These are phyloP conservation scores for Drosophila parabipectinata DNA, from an alignment of 1,140 invertebrate genomes.

Conservation along the genomic window DNA sequence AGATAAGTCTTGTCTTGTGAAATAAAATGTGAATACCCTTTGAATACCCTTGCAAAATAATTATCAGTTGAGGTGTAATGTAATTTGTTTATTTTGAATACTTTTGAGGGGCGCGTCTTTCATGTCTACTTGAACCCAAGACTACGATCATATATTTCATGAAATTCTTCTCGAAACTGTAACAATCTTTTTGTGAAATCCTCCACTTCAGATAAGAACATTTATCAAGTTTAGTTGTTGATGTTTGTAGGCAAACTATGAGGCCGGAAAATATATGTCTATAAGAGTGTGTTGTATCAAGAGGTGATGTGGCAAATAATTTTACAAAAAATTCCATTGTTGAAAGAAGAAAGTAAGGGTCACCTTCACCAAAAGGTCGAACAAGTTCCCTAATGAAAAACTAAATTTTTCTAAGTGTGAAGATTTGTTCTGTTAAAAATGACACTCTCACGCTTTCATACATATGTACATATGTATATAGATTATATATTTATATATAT, in stretches of 20 bases:
- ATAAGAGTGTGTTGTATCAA: no score
- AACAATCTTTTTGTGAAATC: constrained; percentile 10
- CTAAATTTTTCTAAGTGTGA: background rate
- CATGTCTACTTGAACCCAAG: background rate
- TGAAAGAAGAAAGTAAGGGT: constrained; percentile 40
- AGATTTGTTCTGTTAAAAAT: background rate
- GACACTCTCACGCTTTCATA: constrained; percentile 13
- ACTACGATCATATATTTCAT: background rate
- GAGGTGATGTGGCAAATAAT: constrained; percentile 22
- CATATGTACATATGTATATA: no score
- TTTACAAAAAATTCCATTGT: constrained; percentile 38
- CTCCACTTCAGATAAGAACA: constrained; percentile 22
- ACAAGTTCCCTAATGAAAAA: constrained; percentile 4
- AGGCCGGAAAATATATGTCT: background rate
- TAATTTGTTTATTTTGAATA: background rate
- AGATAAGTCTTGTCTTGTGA: constrained; percentile 2
- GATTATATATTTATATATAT: background rate
- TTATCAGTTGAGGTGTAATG: constrained; percentile 18
- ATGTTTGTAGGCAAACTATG: constrained; percentile 1
- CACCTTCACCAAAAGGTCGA: constrained; percentile 49
- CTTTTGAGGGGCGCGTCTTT: constrained; percentile 14
- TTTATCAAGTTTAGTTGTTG: constrained; percentile 21
- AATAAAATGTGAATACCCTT: constrained; percentile 20
- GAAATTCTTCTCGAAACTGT: background rate
- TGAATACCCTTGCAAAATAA: constrained; percentile 34